Conservation (phyloP, 2,888 invertebrate genomes). For the Tenthredo notha region DNA sequence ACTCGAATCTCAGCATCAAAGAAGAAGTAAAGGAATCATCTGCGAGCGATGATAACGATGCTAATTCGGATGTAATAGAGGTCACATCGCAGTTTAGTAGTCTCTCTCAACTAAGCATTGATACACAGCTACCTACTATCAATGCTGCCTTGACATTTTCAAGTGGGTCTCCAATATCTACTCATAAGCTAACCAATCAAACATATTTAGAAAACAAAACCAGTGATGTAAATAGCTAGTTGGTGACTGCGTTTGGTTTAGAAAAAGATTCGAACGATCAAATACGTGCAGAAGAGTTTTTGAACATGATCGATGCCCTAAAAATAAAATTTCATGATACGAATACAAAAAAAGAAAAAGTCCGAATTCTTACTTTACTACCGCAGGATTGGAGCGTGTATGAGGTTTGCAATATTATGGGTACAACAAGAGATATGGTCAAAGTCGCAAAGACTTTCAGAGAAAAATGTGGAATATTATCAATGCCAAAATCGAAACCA, state of each 20-base stretch:
- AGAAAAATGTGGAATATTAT: slow-evolving; percentile 41
- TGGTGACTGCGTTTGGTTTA: slow-evolving; percentile 1
- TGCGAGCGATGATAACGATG: neutral
- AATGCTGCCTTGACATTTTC: too few relatives aligned
- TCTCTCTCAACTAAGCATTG: too few relatives aligned
- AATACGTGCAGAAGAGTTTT: neutral
- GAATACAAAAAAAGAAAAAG: neutral
- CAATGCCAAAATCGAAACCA: slow-evolving; percentile 19
- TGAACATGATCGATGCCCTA: neutral
- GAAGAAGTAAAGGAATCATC: neutral
- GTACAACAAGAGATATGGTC: slow-evolving; percentile 16
- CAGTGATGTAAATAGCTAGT: neutral
- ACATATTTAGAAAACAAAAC: too few relatives aligned
- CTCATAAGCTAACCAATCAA: too few relatives aligned
- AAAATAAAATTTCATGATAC: neutral
- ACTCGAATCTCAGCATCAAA: neutral
- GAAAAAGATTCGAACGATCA: slow-evolving; percentile 3
- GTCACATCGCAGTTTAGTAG: neutral
- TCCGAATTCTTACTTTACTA: neutral
- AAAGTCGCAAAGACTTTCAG: slow-evolving; percentile 34
- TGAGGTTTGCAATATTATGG: slow-evolving; percentile 36
- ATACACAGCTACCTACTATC: too few relatives aligned
- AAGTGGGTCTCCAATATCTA: too few relatives aligned
- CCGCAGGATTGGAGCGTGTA: slow-evolving; percentile 20
- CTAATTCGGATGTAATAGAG: slow-evolving; percentile 2